Evolutionary conservation across 2,888 invertebrate genomes (phyloP).

Genomic region (Drosophila histrio): DNA sequence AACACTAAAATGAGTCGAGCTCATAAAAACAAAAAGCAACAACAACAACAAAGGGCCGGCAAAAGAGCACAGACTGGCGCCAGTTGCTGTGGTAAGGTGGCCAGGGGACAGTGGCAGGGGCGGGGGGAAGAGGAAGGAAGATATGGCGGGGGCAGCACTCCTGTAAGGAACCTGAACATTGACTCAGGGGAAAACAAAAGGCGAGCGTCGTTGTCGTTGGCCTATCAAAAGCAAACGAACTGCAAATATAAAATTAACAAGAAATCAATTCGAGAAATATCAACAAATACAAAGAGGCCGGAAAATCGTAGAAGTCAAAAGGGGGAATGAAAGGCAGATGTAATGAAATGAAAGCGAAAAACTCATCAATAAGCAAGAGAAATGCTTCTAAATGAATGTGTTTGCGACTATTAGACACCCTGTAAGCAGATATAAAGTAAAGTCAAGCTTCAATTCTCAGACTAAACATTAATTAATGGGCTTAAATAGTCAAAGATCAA

Average conservation of each 20-base stretch:
- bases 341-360: constrained; percentile 20
- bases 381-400: not conserved
- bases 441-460: too few relatives aligned
- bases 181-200: constrained; percentile 37
- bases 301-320: not conserved
- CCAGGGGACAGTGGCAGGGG: not conserved
- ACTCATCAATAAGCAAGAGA: constrained; percentile 24
- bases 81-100: constrained; percentile 17
- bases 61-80: constrained; percentile 46
- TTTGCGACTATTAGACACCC: constrained; percentile 1
- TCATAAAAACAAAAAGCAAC: constrained; percentile 60
- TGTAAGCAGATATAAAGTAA: not conserved
- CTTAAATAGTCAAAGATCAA: not conserved
- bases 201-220: constrained; percentile 14
- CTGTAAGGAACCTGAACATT: constrained; percentile 11
- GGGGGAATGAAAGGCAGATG: not conserved
- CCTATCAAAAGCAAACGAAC: constrained; percentile 68
- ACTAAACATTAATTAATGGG: not conserved
- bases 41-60: constrained; percentile 27
- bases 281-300: constrained; percentile 5
- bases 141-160: not conserved
- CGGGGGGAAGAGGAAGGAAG: not conserved
- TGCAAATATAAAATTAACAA: constrained; percentile 79
- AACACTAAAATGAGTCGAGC: constrained; percentile 58
- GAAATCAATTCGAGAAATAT: constrained; percentile 70